phyloP scores from a whole-genome alignment of 2,113 vertebrate species.

The Phodopus roborovskii region DNA sequence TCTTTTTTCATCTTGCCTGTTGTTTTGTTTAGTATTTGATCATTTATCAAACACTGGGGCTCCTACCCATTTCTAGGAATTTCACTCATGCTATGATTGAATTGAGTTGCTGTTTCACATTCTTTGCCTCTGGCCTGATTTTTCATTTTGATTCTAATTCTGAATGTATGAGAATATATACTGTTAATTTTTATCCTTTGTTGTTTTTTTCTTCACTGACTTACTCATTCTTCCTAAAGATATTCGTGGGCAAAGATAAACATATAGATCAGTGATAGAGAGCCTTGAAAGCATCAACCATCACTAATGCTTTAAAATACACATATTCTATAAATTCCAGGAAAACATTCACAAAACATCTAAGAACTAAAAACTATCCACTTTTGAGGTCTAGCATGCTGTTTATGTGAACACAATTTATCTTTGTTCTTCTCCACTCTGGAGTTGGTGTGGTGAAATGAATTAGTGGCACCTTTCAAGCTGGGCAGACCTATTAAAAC shows the following conservation, averaged over 20 bases:
- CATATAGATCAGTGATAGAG: not conserved
- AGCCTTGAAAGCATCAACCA: not conserved
- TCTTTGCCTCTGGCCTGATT: not conserved
- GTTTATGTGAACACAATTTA: not conserved
- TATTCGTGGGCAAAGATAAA: not conserved
- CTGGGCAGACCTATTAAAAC: not conserved
- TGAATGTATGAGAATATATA: not conserved
- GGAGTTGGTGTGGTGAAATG: not conserved
- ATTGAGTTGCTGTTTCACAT: not conserved
- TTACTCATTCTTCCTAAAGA: not conserved
- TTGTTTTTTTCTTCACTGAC: not conserved
- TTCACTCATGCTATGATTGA: not conserved
- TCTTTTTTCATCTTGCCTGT: not conserved
- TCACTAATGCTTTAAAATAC: not conserved
- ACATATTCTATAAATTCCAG: not conserved
- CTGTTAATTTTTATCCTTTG: not conserved
- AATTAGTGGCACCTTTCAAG: not conserved
- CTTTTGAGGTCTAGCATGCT: not conserved
- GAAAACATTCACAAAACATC: not conserved
- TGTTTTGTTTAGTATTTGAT: not conserved
- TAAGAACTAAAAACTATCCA: not conserved
- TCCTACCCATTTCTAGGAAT: not conserved
- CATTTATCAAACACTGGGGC: not conserved
- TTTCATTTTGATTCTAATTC: not conserved
- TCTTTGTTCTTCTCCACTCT: not conserved